Percentiles rank a stretch among this genome's conserved stretches.
These are phyloP conservation scores for Clinocottus analis DNA, from an alignment of 2,113 vertebrate genomes.

Conservation along the genomic window DNA sequence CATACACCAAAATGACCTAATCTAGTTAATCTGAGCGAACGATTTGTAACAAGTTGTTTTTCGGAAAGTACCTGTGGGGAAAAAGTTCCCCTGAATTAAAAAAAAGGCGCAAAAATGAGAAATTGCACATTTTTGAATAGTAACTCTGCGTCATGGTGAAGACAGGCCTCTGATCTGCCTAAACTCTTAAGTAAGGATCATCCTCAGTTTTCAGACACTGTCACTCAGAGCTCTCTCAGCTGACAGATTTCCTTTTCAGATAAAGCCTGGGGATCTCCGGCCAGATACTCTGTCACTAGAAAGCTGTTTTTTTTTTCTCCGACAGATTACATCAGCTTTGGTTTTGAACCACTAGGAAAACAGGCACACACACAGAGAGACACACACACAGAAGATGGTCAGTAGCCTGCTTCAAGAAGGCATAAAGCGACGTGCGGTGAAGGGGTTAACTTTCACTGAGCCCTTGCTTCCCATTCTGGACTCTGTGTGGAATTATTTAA, in stretches of 20 bases:
- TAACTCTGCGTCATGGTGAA: constrained; percentile 23
- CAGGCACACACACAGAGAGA: constrained; percentile 19
- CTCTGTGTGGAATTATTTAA: constrained; percentile 78
- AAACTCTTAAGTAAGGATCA: constrained; percentile 63
- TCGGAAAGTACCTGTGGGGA: neutral
- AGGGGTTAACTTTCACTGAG: constrained; percentile 63
- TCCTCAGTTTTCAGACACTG: constrained; percentile 52
- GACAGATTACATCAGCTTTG: constrained; percentile 69
- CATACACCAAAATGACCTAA: constrained; percentile 1
- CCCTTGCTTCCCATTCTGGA: constrained; percentile 47
- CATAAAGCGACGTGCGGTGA: constrained; percentile 39
- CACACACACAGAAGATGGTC: constrained; percentile 37
- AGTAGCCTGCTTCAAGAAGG: constrained; percentile 23
- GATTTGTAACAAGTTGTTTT: constrained; percentile 2
- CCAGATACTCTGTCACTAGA: constrained; percentile 65
- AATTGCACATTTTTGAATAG: constrained; percentile 25
- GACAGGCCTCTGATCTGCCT: constrained; percentile 44
- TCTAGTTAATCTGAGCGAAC: neutral
- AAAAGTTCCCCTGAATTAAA: constrained; percentile 27
- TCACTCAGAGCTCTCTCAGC: constrained; percentile 59
- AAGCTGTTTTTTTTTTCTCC: constrained; percentile 63
- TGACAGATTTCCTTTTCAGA: constrained; percentile 71
- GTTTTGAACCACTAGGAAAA: constrained; percentile 52
- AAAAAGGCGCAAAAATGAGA: neutral
- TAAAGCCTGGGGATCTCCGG: constrained; percentile 62